Base-by-base conservation (phyloP, 2,888 invertebrate species). In the Polyommatus icarus region DNA sequence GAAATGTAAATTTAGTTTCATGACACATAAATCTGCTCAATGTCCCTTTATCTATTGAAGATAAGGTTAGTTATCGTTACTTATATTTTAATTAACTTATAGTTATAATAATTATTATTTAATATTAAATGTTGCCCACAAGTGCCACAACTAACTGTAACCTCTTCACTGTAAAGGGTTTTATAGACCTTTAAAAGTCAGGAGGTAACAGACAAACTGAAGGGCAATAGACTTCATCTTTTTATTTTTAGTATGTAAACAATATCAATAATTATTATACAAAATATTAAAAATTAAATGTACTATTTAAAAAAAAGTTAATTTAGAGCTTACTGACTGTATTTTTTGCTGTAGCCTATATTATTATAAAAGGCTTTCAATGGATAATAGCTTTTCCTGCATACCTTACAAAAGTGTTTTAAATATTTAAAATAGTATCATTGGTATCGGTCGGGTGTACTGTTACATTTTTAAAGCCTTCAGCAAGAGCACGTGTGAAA, bases 391-490 rank as follows among this genome's bases (percentile, higher is more conserved):
- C 67, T 67, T 67, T 29, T 15, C 20, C 12, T 24, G 10, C 10
- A 24, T 24, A 67, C 67, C 29, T 67, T 67, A 32, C 12, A 29
- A 67, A 0, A 67, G 15, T 67, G 29, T 67, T 67, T 67, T 67
- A 29, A 61, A 67, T 67, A 29, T 67, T 67, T 67, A 67, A 67
- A 67, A 10, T 67, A 12, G 61, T 67, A 15, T 29, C 15, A 29
- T 15, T 29, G 24, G 29, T 67, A 29, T 67, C 15, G 24, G 10
- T 15, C 61, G 29, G 24, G 61, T 67, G 15, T 12, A 15, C 61
- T 67, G 61, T 67, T 67, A 67, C 61, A 67, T 15, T 29, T 67
- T 61, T 24, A 61, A 67, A 15, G 10, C 67, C 67, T 29, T 59
- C n/a, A 8, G 29, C 12, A 24, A 24, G 29, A 3, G 24, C 59